phyloP scores from a whole-genome alignment of 30 jellyfish, hydroid and myxozoan genomes.

The Pseudorhiza aurosa region DNA sequence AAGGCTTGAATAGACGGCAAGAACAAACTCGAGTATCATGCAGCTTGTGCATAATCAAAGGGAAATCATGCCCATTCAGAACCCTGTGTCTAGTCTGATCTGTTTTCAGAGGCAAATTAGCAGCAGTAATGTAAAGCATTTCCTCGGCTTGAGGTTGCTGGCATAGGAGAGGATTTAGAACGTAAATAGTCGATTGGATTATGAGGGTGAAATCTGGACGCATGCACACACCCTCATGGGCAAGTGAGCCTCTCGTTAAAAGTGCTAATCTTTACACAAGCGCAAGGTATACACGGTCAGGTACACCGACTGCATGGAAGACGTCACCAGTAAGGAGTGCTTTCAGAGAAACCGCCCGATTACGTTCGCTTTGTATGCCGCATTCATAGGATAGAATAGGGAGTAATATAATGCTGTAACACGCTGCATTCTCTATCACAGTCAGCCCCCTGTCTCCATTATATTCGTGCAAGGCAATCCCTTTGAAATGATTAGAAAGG shows the following conservation, averaged over 20 bases:
- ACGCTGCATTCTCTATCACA: slow-evolving; percentile 22
- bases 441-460: slow-evolving; percentile 53
- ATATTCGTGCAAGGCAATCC: not conserved
- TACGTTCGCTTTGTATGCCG: slow-evolving; percentile 16
- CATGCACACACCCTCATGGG: slow-evolving; percentile 64
- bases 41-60: slow-evolving; percentile 31
- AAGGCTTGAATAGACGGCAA: slow-evolving; percentile 56
- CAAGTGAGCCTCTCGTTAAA: slow-evolving; percentile 20
- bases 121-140: slow-evolving; percentile 52
- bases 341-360: slow-evolving; percentile 40
- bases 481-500: not conserved
- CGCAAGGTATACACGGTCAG: slow-evolving; percentile 16
- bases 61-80: slow-evolving; percentile 44
- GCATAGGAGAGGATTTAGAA: slow-evolving; percentile 53
- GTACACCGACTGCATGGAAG: slow-evolving; percentile 11
- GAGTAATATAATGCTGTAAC: not conserved
- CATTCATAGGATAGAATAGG: slow-evolving; percentile 29
- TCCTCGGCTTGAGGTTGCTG: slow-evolving; percentile 47
- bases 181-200: slow-evolving; percentile 66
- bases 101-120: slow-evolving; percentile 41
- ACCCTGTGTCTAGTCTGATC: slow-evolving; percentile 28
- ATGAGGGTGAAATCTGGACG: slow-evolving; percentile 36
- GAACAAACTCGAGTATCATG: slow-evolving; percentile 40
- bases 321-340: slow-evolving; percentile 29
- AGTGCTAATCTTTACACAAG: slow-evolving; percentile 45